Evolutionary conservation across 2,113 vertebrate genomes (phyloP).

Genomic region (Gila orcuttii): DNA sequence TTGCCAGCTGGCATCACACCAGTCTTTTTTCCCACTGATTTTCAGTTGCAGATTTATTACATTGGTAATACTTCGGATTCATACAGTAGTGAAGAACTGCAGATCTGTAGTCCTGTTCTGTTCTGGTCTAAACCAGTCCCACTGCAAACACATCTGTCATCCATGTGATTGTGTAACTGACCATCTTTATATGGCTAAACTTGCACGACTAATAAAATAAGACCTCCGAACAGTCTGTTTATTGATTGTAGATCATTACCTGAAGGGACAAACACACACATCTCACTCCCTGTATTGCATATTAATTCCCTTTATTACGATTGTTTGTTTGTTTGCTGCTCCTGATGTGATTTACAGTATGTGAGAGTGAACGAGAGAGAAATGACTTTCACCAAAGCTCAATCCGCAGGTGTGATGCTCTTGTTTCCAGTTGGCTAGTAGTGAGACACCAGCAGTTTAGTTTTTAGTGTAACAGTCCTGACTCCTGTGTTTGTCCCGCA

Average conservation of each 20-base stretch:
- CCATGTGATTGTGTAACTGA: not conserved
- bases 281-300: not conserved
- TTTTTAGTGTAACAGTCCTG: not conserved
- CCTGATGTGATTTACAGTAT: not conserved
- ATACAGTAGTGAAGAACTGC: no score
- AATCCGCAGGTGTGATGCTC: not conserved
- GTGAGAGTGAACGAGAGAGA: not conserved
- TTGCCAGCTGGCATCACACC: not conserved
- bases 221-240: not conserved
- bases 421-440: no score
- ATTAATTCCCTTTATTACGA: not conserved
- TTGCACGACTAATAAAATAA: not conserved
- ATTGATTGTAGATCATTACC: not conserved
- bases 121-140: not conserved
- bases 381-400: not conserved
- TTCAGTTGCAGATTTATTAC: not conserved
- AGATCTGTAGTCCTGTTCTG: not conserved
- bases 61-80: not conserved
- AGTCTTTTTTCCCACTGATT: not conserved
- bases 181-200: not conserved
- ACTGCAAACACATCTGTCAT: not conserved
- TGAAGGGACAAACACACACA: not conserved
- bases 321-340: not conserved
- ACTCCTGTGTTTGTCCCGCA: constrained; percentile 58
- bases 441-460: no score